These are phyloP conservation scores for Drosophila baimaii DNA, from an alignment of 1,140 invertebrate species.

Conservation along the genomic window DNA sequence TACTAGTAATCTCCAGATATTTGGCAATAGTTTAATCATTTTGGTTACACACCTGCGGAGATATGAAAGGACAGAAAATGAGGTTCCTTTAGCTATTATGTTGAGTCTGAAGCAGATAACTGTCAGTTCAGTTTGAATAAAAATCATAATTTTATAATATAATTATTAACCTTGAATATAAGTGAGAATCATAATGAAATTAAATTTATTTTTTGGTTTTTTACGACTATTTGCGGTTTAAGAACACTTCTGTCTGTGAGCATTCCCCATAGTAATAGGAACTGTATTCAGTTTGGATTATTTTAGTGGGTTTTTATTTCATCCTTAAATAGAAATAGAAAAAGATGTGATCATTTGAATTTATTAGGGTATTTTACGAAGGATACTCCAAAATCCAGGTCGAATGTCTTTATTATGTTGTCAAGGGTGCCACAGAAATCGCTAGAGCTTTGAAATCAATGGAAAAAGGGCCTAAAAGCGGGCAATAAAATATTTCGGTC, in stretches of 20 bases:
- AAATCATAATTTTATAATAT: not conserved
- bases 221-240: not conserved
- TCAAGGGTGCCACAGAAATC: not conserved
- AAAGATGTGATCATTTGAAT: not conserved
- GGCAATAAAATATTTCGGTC: not conserved
- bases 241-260: too few species aligned
- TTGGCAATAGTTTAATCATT: not conserved
- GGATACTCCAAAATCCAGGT: not conserved
- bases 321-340: not conserved
- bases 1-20: not conserved
- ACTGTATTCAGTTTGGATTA: not conserved
- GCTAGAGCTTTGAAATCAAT: not conserved
- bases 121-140: not conserved
- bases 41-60: slow-evolving; percentile 1
- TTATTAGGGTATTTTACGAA: not conserved
- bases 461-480: not conserved
- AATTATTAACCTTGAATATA: too few species aligned
- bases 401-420: not conserved
- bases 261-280: too few species aligned
- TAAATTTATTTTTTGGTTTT: not conserved
- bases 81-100: too few species aligned
- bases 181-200: not conserved
- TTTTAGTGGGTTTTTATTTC: not conserved
- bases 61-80: too few species aligned
- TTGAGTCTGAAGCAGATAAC: not conserved